Percentiles rank a stretch among this genome's conserved stretches.
These are phyloP conservation scores for Gymnopithys bicolor DNA, from an alignment of 2,797 vertebrate genomes.

Conservation along the genomic window DNA sequence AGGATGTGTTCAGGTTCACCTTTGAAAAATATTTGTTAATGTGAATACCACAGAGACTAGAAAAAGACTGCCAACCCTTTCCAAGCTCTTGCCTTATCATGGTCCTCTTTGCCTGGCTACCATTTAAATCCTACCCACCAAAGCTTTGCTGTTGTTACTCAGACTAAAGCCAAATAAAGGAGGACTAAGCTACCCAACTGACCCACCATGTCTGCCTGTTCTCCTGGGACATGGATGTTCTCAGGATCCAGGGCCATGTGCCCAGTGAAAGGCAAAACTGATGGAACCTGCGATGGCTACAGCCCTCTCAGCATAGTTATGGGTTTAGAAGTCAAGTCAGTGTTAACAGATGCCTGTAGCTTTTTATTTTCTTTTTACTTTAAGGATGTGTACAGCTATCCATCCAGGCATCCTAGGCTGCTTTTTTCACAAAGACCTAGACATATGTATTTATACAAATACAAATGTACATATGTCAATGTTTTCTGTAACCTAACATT, in stretches of 20 bases:
- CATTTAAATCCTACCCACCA: background rate
- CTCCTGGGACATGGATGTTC: background rate
- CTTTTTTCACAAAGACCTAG: background rate
- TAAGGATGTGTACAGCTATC: background rate
- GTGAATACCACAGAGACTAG: background rate
- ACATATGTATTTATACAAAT: conserved; percentile 13
- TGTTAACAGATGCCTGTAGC: background rate
- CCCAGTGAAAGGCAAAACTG: background rate
- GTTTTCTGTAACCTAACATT: background rate
- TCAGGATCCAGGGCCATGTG: fast-evolving
- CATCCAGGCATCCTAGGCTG: background rate
- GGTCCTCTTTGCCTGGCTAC: background rate
- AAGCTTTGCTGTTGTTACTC: background rate
- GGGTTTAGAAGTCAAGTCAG: background rate
- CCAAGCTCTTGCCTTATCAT: background rate
- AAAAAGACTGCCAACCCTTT: background rate
- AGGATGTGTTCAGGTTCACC: background rate
- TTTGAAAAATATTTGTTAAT: background rate
- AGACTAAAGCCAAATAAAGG: background rate
- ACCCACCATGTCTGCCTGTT: background rate
- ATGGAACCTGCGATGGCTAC: background rate
- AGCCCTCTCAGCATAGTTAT: fast-evolving
- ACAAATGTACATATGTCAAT: background rate
- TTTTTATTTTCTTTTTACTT: background rate
- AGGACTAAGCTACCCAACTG: fast-evolving